Evolutionary conservation across 2,797 vertebrate genomes (phyloP).

Genomic region (Philypnodon macrostomus): DNA sequence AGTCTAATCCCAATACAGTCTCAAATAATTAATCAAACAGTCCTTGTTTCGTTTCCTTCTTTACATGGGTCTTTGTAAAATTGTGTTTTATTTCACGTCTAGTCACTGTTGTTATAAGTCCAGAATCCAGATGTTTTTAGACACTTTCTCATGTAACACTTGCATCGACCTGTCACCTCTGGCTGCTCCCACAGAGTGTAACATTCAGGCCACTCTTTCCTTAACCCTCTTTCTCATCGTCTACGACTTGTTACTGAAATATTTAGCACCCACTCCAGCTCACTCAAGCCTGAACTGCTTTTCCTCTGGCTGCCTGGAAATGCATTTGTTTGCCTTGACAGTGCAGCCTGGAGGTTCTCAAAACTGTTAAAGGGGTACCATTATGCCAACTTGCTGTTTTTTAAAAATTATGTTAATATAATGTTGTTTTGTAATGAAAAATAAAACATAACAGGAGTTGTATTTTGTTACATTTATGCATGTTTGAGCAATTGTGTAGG

Average conservation of each 20-base stretch:
- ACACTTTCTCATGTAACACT: slow-evolving; percentile 52
- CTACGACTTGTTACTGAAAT: slow-evolving; percentile 62
- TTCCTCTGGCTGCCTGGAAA: slow-evolving; percentile 49
- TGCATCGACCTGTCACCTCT: slow-evolving; percentile 49
- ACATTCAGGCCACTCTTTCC: slow-evolving; percentile 22
- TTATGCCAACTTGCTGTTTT: too few species aligned
- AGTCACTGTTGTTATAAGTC: not conserved
- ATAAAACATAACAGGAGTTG: too few species aligned
- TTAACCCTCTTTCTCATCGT: slow-evolving; percentile 32
- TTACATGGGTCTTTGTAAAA: too few species aligned
- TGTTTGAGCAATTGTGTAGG: too few species aligned
- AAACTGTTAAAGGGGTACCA: slow-evolving; percentile 28
- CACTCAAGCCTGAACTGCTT: slow-evolving; percentile 32
- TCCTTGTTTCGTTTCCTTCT: too few species aligned
- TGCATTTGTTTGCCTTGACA: slow-evolving; percentile 34
- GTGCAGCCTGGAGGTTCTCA: slow-evolving; percentile 26
- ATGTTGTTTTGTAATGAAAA: too few species aligned
- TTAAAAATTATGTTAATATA: too few species aligned
- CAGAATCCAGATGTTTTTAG: slow-evolving; percentile 50
- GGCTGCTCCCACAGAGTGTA: slow-evolving; percentile 35
- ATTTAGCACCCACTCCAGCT: slow-evolving; percentile 62
- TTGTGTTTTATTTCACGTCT: too few species aligned
- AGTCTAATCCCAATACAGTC: too few species aligned
- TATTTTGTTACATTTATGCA: too few species aligned
- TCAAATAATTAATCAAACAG: too few species aligned